These are phyloP conservation scores for Colletes latitarsis DNA, from an alignment of 1,140 invertebrate genomes.

Conservation along the genomic window DNA sequence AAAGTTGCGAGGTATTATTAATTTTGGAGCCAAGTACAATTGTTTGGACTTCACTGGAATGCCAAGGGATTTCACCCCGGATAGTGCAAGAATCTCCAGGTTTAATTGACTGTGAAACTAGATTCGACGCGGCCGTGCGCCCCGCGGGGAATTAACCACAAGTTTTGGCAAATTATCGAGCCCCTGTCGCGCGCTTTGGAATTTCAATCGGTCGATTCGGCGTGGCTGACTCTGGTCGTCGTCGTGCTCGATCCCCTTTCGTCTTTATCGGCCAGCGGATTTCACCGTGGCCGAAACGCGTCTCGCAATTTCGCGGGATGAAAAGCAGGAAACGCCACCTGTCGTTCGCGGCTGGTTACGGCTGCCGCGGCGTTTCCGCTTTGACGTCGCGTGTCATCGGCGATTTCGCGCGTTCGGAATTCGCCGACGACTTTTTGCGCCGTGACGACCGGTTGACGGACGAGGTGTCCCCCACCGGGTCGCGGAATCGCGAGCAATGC, in stretches of 20 bases:
- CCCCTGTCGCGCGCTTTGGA: no score
- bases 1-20: no score
- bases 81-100: no score
- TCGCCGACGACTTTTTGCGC: not conserved
- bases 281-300: constrained; percentile 50
- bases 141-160: no score
- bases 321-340: constrained; percentile 63
- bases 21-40: no score
- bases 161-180: no score
- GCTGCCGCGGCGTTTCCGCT: constrained; percentile 64
- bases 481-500: constrained; percentile 11
- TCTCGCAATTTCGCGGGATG: constrained; percentile 55
- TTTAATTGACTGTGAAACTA: no score
- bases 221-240: not conserved
- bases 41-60: no score
- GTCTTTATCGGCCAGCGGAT: constrained; percentile 27
- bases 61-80: no score
- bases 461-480: not conserved
- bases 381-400: constrained; percentile 74
- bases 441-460: not conserved
- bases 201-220: constrained; percentile 15
- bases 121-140: no score
- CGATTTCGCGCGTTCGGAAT: constrained; percentile 67
- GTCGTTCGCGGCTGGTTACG: constrained; percentile 58
- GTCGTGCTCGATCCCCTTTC: not conserved